Conservation (phyloP, 2,113 vertebrate species). For the Gasterosteus nipponicus region DNA sequence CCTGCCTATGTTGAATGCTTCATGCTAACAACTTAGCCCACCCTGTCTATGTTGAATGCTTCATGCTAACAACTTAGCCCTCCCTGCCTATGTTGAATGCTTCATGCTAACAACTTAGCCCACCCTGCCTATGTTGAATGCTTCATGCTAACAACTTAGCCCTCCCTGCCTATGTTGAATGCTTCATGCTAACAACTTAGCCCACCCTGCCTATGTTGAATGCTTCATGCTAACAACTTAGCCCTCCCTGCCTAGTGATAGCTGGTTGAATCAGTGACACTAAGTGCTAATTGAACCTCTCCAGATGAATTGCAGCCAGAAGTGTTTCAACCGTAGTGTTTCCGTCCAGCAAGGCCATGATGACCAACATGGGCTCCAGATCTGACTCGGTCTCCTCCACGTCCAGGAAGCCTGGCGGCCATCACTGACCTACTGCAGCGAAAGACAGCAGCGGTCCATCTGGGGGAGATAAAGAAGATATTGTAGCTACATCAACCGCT, state of each 20-base stretch:
- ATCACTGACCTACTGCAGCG: constrained; percentile 58
- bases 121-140: too few species aligned
- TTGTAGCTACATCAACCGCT: too few species aligned
- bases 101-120: too few species aligned
- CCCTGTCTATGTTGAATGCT: too few species aligned
- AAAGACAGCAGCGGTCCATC: constrained; percentile 66
- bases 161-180: too few species aligned
- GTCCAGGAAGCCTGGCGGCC: constrained; percentile 48
- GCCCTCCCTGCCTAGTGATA: background rate
- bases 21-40: too few species aligned
- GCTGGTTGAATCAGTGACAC: too few species aligned
- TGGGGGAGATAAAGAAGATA: constrained; percentile 44
- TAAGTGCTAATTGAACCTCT: constrained; percentile 58
- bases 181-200: background rate
- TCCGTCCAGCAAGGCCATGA: constrained; percentile 81
- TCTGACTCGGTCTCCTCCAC: constrained; percentile 46
- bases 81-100: too few species aligned
- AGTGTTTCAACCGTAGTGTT: constrained; percentile 87
- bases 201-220: too few species aligned
- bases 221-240: background rate
- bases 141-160: too few species aligned
- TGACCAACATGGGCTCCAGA: constrained; percentile 62
- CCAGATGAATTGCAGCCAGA: constrained; percentile 89
- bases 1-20: too few species aligned
- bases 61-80: too few species aligned